Percentiles rank a stretch among this genome's conserved stretches.
phyloP scores from a whole-genome alignment of 2,113 vertebrate genomes.

The Sphyrna mokarran region DNA sequence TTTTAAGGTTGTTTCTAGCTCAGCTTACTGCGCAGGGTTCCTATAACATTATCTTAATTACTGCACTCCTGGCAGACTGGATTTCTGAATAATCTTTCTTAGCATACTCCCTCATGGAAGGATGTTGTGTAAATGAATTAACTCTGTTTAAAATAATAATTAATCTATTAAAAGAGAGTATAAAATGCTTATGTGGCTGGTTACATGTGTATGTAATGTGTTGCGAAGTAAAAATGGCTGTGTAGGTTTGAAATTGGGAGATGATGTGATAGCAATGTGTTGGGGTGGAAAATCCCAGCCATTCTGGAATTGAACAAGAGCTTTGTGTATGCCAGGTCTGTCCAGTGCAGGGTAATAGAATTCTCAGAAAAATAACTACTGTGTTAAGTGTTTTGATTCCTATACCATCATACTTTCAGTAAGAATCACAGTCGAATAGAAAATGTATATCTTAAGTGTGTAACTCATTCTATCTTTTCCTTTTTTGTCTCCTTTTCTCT shows the following conservation, averaged over 20 bases:
- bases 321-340: no score
- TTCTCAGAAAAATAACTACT: no score
- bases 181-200: neutral
- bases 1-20: neutral
- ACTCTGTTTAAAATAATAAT: neutral
- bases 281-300: neutral
- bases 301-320: neutral
- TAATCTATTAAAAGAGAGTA: neutral
- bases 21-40: neutral
- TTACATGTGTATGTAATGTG: neutral
- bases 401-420: neutral
- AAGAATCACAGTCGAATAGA: neutral
- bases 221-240: no score
- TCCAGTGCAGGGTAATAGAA: no score
- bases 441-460: neutral
- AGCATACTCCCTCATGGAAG: neutral
- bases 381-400: neutral
- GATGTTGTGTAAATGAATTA: neutral
- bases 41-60: slow-evolving; percentile 25
- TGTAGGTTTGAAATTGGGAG: neutral
- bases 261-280: neutral
- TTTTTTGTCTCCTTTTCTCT: neutral
- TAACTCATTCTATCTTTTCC: neutral
- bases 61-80: no score
- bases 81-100: neutral